Evolutionary conservation across 2,888 invertebrate species (phyloP), one percentile per base, ranked within the genome.

Genomic region (Odontothrips loti): DNA sequence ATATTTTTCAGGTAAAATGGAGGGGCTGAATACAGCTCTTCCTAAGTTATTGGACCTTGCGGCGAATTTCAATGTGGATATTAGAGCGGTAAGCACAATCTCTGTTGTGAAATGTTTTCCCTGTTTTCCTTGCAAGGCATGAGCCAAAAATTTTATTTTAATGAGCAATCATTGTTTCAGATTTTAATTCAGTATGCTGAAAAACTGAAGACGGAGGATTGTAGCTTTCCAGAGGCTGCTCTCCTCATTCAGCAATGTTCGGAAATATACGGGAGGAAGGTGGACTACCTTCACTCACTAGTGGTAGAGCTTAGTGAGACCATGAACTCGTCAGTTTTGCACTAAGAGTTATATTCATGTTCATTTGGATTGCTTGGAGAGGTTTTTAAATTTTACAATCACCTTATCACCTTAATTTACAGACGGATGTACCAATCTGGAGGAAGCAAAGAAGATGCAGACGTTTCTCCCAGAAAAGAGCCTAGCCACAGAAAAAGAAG

Each of bases 181-280:
- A 27, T 75, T 8, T 27, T 75, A 27, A 27, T 27, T 27, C 27
- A 27, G 11, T 75, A 75, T 75, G 68, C 68, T 9, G 23, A 75
- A 27, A 75, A 75, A 23, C 68, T 75, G 23, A 23, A 27, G 0
- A 75, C 23, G 68, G 27, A 75, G 23, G 23, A 75, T 75, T 75
- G n/a, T 75, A 75, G 68, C 27, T 75, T 75, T 75, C 68, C 68
- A 75, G 68, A 75, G 12, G 68, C 68, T 23, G 68, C 68, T 27
- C 23, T 75, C 12, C 68, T 75, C 0, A 12, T 75, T n/a, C 68
- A 75, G 27, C 68, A 75, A 12, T 75, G 68, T 27, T n/a, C 68
- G 1, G 68, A 75, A 27, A 75, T 75, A 11, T 75, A 75, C 27
- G 68, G 68, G 27, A 23, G 68, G 1, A 75, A 75, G 23, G 68